Evolutionary conservation across 2,113 vertebrate genomes (phyloP).

Genomic region (Ageneiosus marmoratus): DNA sequence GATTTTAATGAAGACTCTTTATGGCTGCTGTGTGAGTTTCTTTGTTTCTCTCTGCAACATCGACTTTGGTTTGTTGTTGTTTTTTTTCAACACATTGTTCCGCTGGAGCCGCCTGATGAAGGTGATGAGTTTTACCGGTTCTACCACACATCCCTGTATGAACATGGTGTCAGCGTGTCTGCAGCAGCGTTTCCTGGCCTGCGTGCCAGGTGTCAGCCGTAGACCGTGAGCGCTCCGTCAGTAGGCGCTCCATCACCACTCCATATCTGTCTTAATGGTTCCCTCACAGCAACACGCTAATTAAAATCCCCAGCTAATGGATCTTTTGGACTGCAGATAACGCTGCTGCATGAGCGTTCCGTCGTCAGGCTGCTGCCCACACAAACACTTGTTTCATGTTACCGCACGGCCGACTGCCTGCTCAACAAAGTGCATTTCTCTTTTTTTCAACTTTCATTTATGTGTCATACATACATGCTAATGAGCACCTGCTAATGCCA

Average conservation of each 20-base stretch:
- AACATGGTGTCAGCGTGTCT: background rate
- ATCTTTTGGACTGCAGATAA: conserved; percentile 75
- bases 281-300: conserved; percentile 74
- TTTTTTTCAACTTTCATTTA: background rate
- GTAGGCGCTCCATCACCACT: conserved; percentile 68
- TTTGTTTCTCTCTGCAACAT: background rate
- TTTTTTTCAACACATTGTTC: background rate
- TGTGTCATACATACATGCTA: background rate
- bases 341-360: conserved; percentile 70
- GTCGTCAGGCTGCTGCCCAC: conserved; percentile 64
- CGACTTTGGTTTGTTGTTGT: background rate
- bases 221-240: conserved; percentile 67
- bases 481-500: background rate
- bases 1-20: background rate
- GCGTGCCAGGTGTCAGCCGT: conserved; percentile 40
- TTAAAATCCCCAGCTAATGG: conserved; percentile 77
- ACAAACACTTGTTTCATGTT: conserved; percentile 48
- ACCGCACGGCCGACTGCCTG: conserved; percentile 22
- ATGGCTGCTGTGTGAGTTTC: background rate
- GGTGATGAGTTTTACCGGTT: background rate
- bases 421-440: background rate
- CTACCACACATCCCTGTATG: background rate
- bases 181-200: background rate
- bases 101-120: background rate
- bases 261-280: conserved; percentile 72